Conservation (phyloP, 64 coral and sea anemone genomes). For the Platygyra sinensis region DNA sequence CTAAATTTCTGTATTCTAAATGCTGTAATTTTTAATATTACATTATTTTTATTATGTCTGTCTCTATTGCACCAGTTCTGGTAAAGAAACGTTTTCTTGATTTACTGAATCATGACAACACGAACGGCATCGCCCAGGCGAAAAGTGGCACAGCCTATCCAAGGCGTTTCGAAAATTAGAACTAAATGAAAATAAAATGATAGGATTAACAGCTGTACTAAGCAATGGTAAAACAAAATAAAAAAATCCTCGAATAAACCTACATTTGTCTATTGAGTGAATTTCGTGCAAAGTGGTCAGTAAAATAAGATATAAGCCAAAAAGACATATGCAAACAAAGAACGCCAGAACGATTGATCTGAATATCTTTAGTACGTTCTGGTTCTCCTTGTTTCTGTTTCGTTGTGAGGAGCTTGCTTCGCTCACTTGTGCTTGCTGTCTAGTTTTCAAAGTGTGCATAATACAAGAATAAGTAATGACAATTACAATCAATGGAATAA, state of each 20-base stretch:
- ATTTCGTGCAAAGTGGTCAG: background rate
- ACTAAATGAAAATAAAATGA: slow-evolving; percentile 13
- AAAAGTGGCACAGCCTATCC: background rate
- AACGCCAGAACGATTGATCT: background rate
- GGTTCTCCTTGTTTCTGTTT: background rate
- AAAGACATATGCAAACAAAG: background rate
- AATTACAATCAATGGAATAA: background rate
- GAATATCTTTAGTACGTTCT: background rate
- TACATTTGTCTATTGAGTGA: background rate
- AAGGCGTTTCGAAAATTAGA: background rate
- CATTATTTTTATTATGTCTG: too few species aligned
- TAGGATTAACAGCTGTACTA: background rate
- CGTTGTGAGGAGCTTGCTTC: background rate
- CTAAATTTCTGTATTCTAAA: too few species aligned
- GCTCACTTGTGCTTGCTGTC: background rate
- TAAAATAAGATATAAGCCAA: background rate
- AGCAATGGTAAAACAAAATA: background rate
- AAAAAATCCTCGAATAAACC: background rate
- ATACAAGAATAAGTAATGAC: background rate
- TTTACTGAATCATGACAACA: too few species aligned
- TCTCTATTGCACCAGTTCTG: too few species aligned
- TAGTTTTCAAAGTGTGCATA: background rate
- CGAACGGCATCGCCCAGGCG: too few species aligned
- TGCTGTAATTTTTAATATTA: too few species aligned
- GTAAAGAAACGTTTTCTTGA: too few species aligned